Evolutionary conservation across 2,888 invertebrate species (phyloP), one percentile per base, ranked within the genome.

Genomic region (Euplexia lucipara): DNA sequence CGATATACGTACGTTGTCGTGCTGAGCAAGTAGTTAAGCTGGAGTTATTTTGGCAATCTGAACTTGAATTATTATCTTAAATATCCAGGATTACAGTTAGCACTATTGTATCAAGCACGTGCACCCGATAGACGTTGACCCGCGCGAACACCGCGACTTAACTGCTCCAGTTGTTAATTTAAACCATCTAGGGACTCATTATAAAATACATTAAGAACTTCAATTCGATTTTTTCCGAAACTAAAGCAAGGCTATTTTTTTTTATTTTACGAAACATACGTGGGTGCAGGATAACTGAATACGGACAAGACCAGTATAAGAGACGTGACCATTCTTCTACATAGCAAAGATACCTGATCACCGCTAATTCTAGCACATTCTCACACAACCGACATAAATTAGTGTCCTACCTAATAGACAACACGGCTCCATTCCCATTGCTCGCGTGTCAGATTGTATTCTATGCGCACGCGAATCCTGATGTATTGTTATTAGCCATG

Each of bases 391-490:
- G 60, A 65, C 65, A 59, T 44, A 69, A 72, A 78, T 77, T 67
- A 76, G 59, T 58, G 69, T 66, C 73, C 51, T 59, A 48, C 77
- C 54, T 56, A 53, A 63, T 45, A 67, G 70, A 56, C 44, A 32
- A 72, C 54, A 66, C 63, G 39, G 42, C 52, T 78, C 52, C 51
- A 70, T 74, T 68, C 45, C 59, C 57, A 53, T 62, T 51, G 59
- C 41, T 81, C 39, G 80, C 84, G 76, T 84, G 82, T 52, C 52
- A 30, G 45, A 54, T 56, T 26, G n/a, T 52, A 63, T 53, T 57
- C 14, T 37, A 45, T 57, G 62, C 61, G 52, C 82, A 82, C 82
- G 79, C 81, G 59, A 26, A 26, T 26, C 26, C 3, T 5, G 26
- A 73, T 72, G 58, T 68, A 47, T 57, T 70, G 49, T 67, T 76